Conservation (phyloP, 2,797 vertebrate species). For the Mergus octosetaceus region DNA sequence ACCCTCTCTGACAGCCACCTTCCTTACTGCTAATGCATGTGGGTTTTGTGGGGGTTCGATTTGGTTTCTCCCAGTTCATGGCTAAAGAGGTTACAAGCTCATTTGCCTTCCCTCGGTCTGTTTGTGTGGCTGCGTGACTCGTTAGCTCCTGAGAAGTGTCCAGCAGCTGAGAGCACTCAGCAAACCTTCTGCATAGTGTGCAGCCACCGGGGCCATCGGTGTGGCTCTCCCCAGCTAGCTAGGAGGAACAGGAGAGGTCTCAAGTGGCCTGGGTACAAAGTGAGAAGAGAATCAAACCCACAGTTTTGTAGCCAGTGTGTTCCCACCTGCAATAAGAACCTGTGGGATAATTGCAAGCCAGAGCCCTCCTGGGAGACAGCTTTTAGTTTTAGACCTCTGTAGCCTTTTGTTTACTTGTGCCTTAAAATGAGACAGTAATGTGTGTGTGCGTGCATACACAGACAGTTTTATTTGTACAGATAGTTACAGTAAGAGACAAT, state of each 20-base stretch:
- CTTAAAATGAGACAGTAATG: rapidly evolving
- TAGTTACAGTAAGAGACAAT: slow-evolving; percentile 8
- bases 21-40: neutral
- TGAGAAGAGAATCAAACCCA: neutral
- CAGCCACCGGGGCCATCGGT: neutral
- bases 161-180: neutral
- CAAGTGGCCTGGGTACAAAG: neutral
- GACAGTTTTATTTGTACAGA: neutral
- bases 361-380: neutral
- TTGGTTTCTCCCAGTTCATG: neutral
- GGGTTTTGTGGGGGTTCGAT: neutral
- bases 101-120: neutral
- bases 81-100: neutral
- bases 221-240: neutral
- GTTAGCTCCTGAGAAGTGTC: neutral
- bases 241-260: neutral
- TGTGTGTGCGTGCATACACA: neutral
- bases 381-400: neutral
- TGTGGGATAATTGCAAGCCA: neutral
- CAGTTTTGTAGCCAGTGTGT: neutral
- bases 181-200: neutral
- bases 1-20: neutral
- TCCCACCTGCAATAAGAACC: neutral
- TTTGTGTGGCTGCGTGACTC: neutral
- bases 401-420: neutral